These are phyloP conservation scores for Callyntrura guangdongensis DNA, from an alignment of 2,888 invertebrate genomes.

Conservation along the genomic window DNA sequence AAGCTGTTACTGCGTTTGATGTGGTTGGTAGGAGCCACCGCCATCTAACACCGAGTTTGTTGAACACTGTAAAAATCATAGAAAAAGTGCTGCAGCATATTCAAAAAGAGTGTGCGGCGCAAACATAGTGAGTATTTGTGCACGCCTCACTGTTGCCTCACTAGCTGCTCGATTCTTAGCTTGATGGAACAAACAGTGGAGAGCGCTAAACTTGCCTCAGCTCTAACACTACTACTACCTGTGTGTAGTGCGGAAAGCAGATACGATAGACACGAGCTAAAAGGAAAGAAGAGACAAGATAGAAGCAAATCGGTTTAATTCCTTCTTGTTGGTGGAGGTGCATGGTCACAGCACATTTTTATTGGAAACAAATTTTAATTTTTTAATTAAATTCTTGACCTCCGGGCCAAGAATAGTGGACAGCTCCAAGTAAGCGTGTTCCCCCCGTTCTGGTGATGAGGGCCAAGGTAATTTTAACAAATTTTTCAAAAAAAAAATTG, in stretches of 20 bases:
- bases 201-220: conserved; percentile 21
- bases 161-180: not conserved
- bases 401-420: conserved; percentile 74
- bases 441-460: conserved; percentile 72
- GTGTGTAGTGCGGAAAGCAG: not conserved
- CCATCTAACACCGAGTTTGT: not conserved
- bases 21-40: not conserved
- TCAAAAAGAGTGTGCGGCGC: conserved; percentile 48
- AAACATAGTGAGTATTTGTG: not conserved
- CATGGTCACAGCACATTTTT: conserved; percentile 52
- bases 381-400: conserved; percentile 67
- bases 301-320: conserved; percentile 21
- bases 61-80: not conserved
- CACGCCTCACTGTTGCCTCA: conserved; percentile 48
- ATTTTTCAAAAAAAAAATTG: no score
- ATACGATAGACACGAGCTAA: no score
- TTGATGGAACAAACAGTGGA: not conserved
- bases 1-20: no score
- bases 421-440: conserved; percentile 1
- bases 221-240: not conserved
- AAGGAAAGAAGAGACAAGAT: not conserved
- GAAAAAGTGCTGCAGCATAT: not conserved
- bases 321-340: conserved; percentile 66
- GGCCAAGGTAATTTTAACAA: conserved; percentile 75
- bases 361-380: conserved; percentile 42